phyloP scores from a whole-genome alignment of 1,140 invertebrate species.

The Cherax destructor region DNA sequence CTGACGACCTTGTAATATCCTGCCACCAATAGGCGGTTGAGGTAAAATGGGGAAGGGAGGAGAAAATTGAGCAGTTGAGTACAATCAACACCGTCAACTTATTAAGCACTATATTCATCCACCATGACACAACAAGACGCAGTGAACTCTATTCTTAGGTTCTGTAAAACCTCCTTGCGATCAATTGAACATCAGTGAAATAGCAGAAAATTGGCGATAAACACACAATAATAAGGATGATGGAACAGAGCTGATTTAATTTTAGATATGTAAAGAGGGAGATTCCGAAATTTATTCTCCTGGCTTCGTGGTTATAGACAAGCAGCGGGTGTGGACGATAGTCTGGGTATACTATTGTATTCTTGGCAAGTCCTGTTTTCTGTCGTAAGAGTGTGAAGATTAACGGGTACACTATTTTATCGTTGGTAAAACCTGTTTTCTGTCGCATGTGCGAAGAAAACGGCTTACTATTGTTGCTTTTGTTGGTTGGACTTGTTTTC shows the following conservation, averaged over 20 bases:
- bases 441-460: neutral
- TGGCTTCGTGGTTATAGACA: neutral
- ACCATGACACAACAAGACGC: neutral
- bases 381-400: neutral
- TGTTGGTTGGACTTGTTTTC: too few relatives aligned
- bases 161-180: neutral
- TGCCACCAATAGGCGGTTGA: too few relatives aligned
- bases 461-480: too few relatives aligned
- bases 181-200: constrained; percentile 35
- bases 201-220: constrained; percentile 3
- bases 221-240: neutral
- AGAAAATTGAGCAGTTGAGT: neutral
- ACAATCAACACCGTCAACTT: neutral
- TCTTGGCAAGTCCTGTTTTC: neutral
- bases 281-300: neutral
- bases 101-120: neutral
- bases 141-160: neutral
- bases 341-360: neutral
- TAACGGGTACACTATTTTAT: neutral
- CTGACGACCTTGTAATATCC: too few relatives aligned
- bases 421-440: neutral
- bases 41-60: neutral
- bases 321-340: neutral
- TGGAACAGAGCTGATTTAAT: constrained; percentile 23
- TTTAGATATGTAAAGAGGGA: constrained; percentile 29